Evolutionary conservation across 2,888 invertebrate genomes (phyloP).

Genomic region (Lydus trimaculatus): DNA sequence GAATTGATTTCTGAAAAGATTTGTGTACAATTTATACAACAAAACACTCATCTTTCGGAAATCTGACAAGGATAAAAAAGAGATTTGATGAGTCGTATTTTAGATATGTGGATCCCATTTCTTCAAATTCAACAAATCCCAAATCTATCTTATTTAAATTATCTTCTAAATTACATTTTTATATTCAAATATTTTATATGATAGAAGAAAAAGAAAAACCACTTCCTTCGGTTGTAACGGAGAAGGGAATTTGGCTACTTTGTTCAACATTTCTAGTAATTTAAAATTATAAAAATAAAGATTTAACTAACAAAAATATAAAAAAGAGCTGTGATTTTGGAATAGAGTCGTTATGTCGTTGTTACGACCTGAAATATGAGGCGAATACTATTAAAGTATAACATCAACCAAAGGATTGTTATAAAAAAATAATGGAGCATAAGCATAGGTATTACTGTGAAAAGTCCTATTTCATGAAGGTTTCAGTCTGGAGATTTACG

Average conservation of each 20-base stretch:
- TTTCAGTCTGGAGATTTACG: conserved; percentile 32
- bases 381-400: conserved; percentile 22
- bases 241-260: no score
- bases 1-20: not conserved
- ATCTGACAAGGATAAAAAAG: not conserved
- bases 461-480: conserved; percentile 30
- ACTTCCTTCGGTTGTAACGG: no score
- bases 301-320: not conserved
- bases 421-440: conserved; percentile 35
- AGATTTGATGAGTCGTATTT: not conserved
- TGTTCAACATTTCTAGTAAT: no score
- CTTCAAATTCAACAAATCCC: no score
- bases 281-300: not conserved
- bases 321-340: not conserved
- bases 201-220: no score
- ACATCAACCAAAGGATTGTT: conserved; percentile 32
- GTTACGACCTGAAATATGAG: conserved; percentile 27
- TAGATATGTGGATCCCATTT: not conserved
- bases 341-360: conserved; percentile 15
- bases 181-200: no score
- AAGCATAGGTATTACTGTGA: conserved; percentile 30
- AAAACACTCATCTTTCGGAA: not conserved
- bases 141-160: not conserved
- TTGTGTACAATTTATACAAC: not conserved
- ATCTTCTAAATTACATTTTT: not conserved